Percentiles rank a stretch among this genome's conserved stretches.
Conservation (phyloP, 1,140 invertebrate genomes). For the Heliconius congener region DNA sequence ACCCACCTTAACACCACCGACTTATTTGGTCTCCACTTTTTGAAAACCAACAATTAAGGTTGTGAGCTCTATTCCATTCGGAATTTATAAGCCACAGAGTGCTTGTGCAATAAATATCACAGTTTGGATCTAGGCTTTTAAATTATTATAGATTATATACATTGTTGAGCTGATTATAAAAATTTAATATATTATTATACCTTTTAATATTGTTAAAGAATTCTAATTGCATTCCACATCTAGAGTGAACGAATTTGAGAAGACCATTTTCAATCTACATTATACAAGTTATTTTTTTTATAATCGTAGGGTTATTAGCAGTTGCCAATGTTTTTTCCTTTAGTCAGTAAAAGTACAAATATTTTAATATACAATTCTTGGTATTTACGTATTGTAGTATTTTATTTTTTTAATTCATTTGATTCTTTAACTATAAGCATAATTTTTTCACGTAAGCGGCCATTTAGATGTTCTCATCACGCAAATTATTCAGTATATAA, state of each 20-base stretch:
- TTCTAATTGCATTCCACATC: conserved; percentile 83
- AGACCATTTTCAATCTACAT: conserved; percentile 80
- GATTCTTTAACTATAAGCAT: conserved; percentile 80
- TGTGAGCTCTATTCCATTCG: conserved; percentile 82
- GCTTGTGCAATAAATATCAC: conserved; percentile 83
- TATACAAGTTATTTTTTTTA: conserved; percentile 82
- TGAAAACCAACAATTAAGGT: conserved; percentile 77
- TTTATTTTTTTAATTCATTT: conserved; percentile 77
- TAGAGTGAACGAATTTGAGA: conserved; percentile 81
- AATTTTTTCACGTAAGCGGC: conserved; percentile 74
- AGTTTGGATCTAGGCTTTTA: conserved; percentile 83
- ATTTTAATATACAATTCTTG: conserved; percentile 82
- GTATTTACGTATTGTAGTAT: conserved; percentile 82
- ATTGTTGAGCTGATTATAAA: conserved; percentile 83
- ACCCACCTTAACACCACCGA: conserved; percentile 61
- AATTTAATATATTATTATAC: conserved; percentile 84
- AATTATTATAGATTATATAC: conserved; percentile 83
- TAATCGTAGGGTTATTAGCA: conserved; percentile 81
- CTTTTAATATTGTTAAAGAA: conserved; percentile 83
- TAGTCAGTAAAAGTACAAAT: conserved; percentile 83
- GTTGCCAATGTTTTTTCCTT: conserved; percentile 82
- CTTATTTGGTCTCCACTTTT: conserved; percentile 64
- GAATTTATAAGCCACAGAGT: conserved; percentile 81
- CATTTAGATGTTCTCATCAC: conserved; percentile 70
- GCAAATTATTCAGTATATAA: conserved; percentile 77